Evolutionary conservation across 2,113 vertebrate species (phyloP), one percentile per base, ranked within the genome.

Genomic region (Puntigrus tetrazona): DNA sequence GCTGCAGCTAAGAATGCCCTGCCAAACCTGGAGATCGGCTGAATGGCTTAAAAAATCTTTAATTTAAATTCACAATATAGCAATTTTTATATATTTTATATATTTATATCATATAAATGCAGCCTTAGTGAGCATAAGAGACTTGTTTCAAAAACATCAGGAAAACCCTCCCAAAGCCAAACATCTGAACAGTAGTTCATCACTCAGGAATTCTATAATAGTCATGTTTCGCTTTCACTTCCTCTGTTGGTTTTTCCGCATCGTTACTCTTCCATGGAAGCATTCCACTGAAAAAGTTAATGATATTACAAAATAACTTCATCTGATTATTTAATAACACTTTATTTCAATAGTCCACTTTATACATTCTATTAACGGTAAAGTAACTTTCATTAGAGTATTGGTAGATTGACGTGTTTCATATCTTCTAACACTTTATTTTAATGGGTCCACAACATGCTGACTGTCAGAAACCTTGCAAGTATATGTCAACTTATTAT

Each of bases 241-340:
- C 55, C 29, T 78, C 77, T 85, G n/a, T 47, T 47, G 77, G 84
- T 43, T 36, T 78, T 69, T 57, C 45, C 45, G 25, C 82, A 38
- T 9, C 9, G 50, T 70, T 70, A 55, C 52, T 25, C 29, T 70
- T 57, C 52, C 22, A 70, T 50, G 41, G 20, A 79, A 67, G 34
- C 27, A 31, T 29, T 55, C 31, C 57, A 47, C 27, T 59, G 20
- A 50, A 70, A 50, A 81, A 65, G 55, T 61, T 57, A 63, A 50
- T 55, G 70, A 38, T 52, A 14, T 57, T 63, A 69, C 7, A 29
- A 25, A 10, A 55, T n/a, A n/a, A 9, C 18, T 8, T 55, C 22
- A n/a, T 57, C 52, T 57, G 3, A n/a, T 57, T 1, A 9, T 29
- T 7, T 65, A n/a, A n/a, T n/a, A n/a, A n/a, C n/a, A n/a, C n/a